Base-by-base conservation (phyloP, 2,797 vertebrate species). In the Cyclura pinguis region DNA sequence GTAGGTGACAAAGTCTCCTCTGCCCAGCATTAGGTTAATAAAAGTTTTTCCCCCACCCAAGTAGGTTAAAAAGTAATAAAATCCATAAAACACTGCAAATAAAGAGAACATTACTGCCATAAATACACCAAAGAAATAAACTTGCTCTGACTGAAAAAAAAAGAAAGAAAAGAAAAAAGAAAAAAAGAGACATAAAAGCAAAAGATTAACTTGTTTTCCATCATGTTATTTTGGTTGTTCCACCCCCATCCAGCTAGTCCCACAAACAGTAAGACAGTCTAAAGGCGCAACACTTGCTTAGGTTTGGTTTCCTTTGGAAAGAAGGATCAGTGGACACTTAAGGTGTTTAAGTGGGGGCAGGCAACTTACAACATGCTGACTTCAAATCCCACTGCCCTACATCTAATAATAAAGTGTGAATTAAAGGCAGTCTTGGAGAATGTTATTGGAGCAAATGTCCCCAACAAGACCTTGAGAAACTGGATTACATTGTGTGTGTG, bases 1-100 rank as follows among this genome's bases (percentile, higher is more conserved):
- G 92, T 47, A 85, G 93, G 52, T 3, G 42, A 6, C 59, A 86
- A 92, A 92, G 64, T 83, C 93, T 91, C 47, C 29, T 9, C 24
- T 69, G 2, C 67, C 67, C 67, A 69, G 42, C 42, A 69, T 69
- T 69, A 69, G 67, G 67, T 12, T 69, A 69, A 69, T 69, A 69
- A 69, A 69, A 32, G 2, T 32, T 12, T 2, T 9, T 1, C 67
- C 67, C 27, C 2, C 24, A 67, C 9, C 29, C 1, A 10, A 35
- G n/a, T 73, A 10, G 1, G 52, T 64, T 35, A 92, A 81, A 87
- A 14, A 84, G 77, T 57, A 38, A 90, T 81, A 92, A 93, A 87
- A 81, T 59, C 81, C 72, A 32, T 42, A 88, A 94, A 89, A 93
- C 4, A 55, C 0, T 20, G 27, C 55, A 27, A 87, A 90, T 87